phyloP scores from a whole-genome alignment of 2,797 vertebrate species.

The Gymnoscopelus microlampas region DNA sequence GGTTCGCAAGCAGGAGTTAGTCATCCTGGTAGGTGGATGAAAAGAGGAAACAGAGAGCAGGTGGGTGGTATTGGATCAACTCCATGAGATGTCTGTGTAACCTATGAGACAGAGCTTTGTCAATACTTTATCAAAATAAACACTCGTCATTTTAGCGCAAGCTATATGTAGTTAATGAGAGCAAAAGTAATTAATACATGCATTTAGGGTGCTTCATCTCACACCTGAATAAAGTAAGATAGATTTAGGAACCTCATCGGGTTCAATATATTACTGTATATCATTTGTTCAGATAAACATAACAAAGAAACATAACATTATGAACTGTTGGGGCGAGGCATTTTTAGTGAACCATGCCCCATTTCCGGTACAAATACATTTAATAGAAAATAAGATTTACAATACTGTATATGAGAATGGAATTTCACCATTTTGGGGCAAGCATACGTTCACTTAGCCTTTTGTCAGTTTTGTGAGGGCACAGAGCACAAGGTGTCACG shows the following conservation, averaged over 20 bases:
- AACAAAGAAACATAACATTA: background rate
- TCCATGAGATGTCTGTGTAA: slow-evolving; percentile 53
- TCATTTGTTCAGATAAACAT: background rate
- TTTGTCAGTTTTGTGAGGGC: too few species aligned
- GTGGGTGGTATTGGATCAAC: slow-evolving; percentile 75
- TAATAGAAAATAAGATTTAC: slow-evolving; percentile 2
- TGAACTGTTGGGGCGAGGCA: background rate
- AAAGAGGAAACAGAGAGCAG: slow-evolving; percentile 67
- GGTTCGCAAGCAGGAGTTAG: slow-evolving; percentile 66
- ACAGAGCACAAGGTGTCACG: too few species aligned
- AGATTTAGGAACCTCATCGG: slow-evolving; percentile 16
- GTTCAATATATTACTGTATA: slow-evolving; percentile 9
- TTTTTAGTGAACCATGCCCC: background rate
- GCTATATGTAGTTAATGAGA: slow-evolving; percentile 25
- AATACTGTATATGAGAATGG: slow-evolving; percentile 16
- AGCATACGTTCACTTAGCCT: too few species aligned
- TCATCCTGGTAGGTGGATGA: slow-evolving; percentile 78
- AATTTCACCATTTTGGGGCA: too few species aligned
- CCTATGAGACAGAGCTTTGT: slow-evolving; percentile 32
- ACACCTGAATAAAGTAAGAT: slow-evolving; percentile 2
- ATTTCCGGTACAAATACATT: slow-evolving; percentile 3
- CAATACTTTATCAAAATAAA: slow-evolving; percentile 31
- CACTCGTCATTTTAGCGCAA: slow-evolving; percentile 24
- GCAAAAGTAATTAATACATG: too few species aligned
- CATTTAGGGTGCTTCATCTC: slow-evolving; percentile 9